phyloP scores from a whole-genome alignment of 2,888 invertebrate genomes.

The Arge pagana region DNA sequence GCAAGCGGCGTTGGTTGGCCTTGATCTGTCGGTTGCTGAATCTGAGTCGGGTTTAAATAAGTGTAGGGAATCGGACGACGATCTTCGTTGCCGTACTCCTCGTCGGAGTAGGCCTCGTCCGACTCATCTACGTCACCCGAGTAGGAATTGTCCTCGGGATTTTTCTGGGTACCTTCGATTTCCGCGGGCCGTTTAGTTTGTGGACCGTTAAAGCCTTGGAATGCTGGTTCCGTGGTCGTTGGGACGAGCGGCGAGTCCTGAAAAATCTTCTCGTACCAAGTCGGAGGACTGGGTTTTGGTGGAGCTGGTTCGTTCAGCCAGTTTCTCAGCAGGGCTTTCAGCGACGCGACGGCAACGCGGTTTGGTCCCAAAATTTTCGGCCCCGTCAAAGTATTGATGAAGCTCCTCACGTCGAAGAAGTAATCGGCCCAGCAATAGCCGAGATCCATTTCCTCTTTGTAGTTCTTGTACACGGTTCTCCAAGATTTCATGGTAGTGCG shows the following conservation, averaged over 20 bases:
- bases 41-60: too few species aligned
- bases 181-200: too few species aligned
- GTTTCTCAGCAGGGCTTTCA: neutral
- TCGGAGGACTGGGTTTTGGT: too few species aligned
- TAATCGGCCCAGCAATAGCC: slow-evolving; percentile 35
- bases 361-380: neutral
- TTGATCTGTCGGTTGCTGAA: too few species aligned
- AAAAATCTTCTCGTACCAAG: too few species aligned
- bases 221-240: neutral
- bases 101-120: neutral
- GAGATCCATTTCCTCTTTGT: slow-evolving; percentile 35
- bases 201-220: too few species aligned
- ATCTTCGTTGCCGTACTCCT: too few species aligned
- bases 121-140: neutral
- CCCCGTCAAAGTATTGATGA: slow-evolving; percentile 1
- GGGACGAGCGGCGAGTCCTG: neutral
- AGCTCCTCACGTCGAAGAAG: slow-evolving; percentile 22
- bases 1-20: too few species aligned
- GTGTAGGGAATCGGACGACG: too few species aligned
- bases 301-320: neutral
- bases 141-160: neutral
- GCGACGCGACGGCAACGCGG: neutral
- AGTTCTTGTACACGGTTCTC: slow-evolving; percentile 33
- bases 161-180: neutral
- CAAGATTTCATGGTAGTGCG: slow-evolving; percentile 30